Base-by-base conservation (phyloP, 2,888 invertebrate genomes). In the Drosophila helvetica region DNA sequence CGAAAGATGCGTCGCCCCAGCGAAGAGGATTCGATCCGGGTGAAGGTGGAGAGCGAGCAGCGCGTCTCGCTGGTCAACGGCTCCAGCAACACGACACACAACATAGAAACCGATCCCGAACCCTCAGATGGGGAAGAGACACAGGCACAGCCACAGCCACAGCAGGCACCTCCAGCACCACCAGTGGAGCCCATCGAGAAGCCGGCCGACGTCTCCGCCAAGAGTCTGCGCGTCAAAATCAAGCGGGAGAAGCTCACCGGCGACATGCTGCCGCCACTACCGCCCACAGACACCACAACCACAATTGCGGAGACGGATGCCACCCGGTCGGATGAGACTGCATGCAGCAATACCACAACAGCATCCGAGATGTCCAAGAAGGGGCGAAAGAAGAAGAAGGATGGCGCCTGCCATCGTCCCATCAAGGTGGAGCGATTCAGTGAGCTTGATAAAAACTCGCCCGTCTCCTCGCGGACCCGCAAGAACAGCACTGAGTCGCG, bases 391-490 rank as follows among this genome's bases (percentile, higher is more conserved):
- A 90, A 90, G 67, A 91, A 90, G 51, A 80, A 83, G 27, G 58
- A 56, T 1, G 79, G 25, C 10, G 63, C 63, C 15, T 56, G 42
- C 33, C 70, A 71, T 17, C 57, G 78, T 5, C 91, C 91, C 3
- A 91, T 91, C 12, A 91, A 91, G 64, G 86, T 91, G 17, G 91
- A 91, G 77, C 88, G 91, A 3, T 82, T 90, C 1, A 91, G 90
- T 55, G 84, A 87, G 25, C 22, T 91, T 7, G 89, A 81, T 33
- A 75, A 67, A 12, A 47, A 46, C 4, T 69, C 73, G 9, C 81
- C 89, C 0, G 74, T 91, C 1, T 68, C 91, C 0, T 81, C 90
- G 3, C 89, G 90, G 1, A 91, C 91, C 17, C 90, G 91, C 25
- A 75, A 82, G 19, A 74, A 79, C 10, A 90, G 75, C 67, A 59